Evolutionary conservation across 2,888 invertebrate species (phyloP), one percentile per base, ranked within the genome.

Genomic region (Parelbella ahira): DNA sequence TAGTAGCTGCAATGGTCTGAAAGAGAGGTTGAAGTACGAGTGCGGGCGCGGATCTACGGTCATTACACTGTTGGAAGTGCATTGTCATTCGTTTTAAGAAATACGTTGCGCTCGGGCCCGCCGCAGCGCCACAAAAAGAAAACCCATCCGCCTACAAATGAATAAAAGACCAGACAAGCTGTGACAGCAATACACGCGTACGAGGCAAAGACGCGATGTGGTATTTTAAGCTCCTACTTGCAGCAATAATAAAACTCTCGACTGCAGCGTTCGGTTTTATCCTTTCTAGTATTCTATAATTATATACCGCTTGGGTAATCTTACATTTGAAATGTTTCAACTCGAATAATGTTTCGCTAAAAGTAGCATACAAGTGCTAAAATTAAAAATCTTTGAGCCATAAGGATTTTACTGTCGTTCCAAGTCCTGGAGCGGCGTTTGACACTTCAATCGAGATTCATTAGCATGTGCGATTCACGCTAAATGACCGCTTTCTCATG

Each of bases 71-170:
- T 58, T 56, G 55, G 54, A 68, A 69, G 46, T 66, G 71, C 74
- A 60, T 45, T 69, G 69, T 74, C 74, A 75, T 72, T 60, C 60
- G 58, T 56, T 62, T 56, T 63, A 60, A 66, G 62, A 56, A 68
- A 60, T 57, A 51, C 37, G 37, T n/a, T 36, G 23, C 34, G 15
- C 28, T 28, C 36, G n/a, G 28, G 11, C 37, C 28, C 11, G 21
- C 21, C 21, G n/a, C 41, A 13, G 12, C 41, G 28, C 33, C 43
- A 42, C 34, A 51, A 51, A 44, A 46, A 30, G 25, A 53, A 47
- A 43, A 48, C 48, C 47, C 45, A 47, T 47, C 32, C 43, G 27
- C 52, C 51, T 48, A 50, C 54, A 44, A 55, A 55, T 54, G 33
- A 47, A 38, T 55, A 44, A 49, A 46, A 41, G 42, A 48, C 48